Evolutionary conservation across 2,888 invertebrate genomes (phyloP), one percentile per base, ranked within the genome.

Genomic region (Salticus scenicus): DNA sequence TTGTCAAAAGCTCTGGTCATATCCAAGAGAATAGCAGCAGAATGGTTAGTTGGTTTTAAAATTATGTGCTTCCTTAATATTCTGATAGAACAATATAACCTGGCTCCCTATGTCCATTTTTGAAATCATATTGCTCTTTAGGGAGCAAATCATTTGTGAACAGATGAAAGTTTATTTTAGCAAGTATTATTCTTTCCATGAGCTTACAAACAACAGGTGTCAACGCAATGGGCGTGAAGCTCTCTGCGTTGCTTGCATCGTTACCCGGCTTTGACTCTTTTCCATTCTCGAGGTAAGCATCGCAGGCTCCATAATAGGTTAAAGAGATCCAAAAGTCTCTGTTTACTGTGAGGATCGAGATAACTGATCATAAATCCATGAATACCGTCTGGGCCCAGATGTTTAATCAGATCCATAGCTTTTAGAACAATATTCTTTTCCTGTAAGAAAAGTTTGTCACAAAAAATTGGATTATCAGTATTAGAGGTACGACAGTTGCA

Each of bases 301-400:
- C 17, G 10, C 7, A 47, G 42, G 1, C 17, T 47, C 17, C 42
- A 47, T 12, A 17, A 47, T 2, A 47, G 42, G 2, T 47, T 47
- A 47, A 47, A 47, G 42, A 47, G n/a, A 63, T 63, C 24, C 20
- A 63, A 24, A n/a, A 63, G 63, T 63, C 63, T 63, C 63, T 63
- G 63, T 27, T 1, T 24, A 12, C 63, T 27, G 5, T 10, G 51
- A 51, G 24, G 63, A 8, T 27, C 63, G 7, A 63, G n/a, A 24
- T 63, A 27, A 28, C 63, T 28, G 2, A 63, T 63, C 63, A 24
- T 63, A 14, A 24, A 14, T 4, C 27, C 27, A 63, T 63, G 63
- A 12, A 63, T 63, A 14, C 27, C 24, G 14, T 63, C 63, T 8
- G 27, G 27, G 63, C 37, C 37, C 4, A 10, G 37, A 10, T 4